These are phyloP conservation scores for Paracanthobrama guichenoti DNA, from an alignment of 2,113 vertebrate species.

Conservation along the genomic window DNA sequence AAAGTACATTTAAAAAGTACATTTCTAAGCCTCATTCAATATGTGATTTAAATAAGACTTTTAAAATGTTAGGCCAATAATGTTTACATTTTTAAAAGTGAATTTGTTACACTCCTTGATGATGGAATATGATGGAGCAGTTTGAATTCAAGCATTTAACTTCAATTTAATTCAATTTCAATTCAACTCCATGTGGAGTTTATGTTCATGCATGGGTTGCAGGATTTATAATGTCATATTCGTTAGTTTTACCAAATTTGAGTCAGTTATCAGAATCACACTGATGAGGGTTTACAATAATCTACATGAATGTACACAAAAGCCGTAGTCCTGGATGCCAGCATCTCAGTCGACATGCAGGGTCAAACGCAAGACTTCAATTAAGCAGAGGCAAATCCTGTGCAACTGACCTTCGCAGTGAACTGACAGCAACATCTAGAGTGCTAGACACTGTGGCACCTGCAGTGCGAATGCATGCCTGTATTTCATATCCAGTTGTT, in stretches of 20 bases:
- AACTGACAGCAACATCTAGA: conserved; percentile 4
- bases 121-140: background rate
- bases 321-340: background rate
- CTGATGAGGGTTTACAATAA: background rate
- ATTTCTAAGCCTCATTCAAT: too few relatives aligned
- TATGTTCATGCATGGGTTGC: background rate
- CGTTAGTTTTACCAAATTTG: background rate
- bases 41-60: background rate
- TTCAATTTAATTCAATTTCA: background rate
- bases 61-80: background rate
- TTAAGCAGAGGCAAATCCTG: background rate
- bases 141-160: background rate
- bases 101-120: background rate
- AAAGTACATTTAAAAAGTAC: too few relatives aligned
- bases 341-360: background rate
- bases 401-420: background rate
- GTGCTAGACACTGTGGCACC: background rate
- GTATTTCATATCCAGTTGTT: background rate
- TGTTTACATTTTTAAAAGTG: background rate
- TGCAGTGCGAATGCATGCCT: background rate
- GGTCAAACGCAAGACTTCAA: background rate
- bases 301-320: background rate
- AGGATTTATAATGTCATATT: background rate
- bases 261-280: background rate
- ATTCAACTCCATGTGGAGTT: background rate